Percentiles rank a stretch among this genome's conserved stretches.
Conservation (phyloP, 2,797 vertebrate species). For the Halcyon badia region DNA sequence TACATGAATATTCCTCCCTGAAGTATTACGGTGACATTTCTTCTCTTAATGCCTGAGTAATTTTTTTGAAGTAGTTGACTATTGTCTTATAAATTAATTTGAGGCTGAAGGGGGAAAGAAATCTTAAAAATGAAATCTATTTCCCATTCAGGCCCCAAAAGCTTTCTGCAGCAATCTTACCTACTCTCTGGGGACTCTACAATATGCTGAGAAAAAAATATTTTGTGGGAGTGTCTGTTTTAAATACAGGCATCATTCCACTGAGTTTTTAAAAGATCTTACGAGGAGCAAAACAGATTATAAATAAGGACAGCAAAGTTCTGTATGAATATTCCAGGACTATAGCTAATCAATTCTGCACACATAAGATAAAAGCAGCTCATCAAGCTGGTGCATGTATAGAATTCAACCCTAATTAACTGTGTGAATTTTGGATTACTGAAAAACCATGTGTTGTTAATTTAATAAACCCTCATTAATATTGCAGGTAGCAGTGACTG, state of each 20-base stretch:
- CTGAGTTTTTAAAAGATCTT: neutral
- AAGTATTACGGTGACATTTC: slow-evolving; percentile 33
- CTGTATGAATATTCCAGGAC: neutral
- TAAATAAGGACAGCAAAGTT: neutral
- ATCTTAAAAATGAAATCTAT: neutral
- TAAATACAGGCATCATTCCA: neutral
- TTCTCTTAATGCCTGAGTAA: slow-evolving; percentile 5
- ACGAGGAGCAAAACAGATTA: neutral
- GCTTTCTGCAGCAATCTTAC: neutral
- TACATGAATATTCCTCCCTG: slow-evolving; percentile 21
- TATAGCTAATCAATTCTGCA: neutral
- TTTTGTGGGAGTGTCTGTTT: neutral
- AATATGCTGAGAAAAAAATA: neutral
- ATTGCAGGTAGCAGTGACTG: neutral
- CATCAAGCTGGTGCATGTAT: neutral
- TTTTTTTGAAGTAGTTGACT: slow-evolving; percentile 28
- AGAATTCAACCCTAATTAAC: slow-evolving; percentile 3
- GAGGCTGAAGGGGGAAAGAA: neutral
- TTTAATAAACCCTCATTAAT: slow-evolving; percentile 62
- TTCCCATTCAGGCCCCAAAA: neutral
- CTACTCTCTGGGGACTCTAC: neutral
- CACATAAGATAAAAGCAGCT: neutral
- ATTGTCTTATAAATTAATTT: slow-evolving; percentile 25
- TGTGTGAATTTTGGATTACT: slow-evolving; percentile 1
- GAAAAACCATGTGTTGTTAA: slow-evolving; percentile 17